Conservation (phyloP, 2,888 invertebrate genomes). For the Drosophila dives region DNA sequence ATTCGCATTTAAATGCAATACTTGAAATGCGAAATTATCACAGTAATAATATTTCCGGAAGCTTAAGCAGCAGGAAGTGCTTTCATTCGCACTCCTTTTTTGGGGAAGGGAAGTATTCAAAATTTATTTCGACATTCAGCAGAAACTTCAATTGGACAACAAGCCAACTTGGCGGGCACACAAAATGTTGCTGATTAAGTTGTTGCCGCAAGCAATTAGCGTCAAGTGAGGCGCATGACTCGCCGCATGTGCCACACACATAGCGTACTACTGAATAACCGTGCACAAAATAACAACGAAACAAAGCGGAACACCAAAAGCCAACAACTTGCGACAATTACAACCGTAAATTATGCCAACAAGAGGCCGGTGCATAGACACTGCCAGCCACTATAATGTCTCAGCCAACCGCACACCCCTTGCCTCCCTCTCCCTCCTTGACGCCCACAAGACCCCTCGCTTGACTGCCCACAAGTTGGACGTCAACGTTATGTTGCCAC, state of each 20-base stretch:
- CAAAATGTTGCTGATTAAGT: constrained; percentile 74
- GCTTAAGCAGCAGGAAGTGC: constrained; percentile 9
- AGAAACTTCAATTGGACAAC: constrained; percentile 29
- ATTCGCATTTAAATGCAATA: not conserved
- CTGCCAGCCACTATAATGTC: constrained; percentile 39
- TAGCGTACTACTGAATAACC: constrained; percentile 35
- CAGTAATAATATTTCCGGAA: not conserved
- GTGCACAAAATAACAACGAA: constrained; percentile 38
- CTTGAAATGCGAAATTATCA: constrained; percentile 1
- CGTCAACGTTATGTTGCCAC: constrained; percentile 32
- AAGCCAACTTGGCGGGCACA: constrained; percentile 42
- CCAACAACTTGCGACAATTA: constrained; percentile 72
- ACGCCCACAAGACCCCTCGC: not conserved
- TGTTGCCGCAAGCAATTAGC: constrained; percentile 74
- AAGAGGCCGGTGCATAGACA: constrained; percentile 46
- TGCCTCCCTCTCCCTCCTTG: not conserved
- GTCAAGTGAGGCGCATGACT: constrained; percentile 69
- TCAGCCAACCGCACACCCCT: not conserved
- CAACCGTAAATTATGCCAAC: constrained; percentile 75
- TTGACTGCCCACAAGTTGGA: constrained; percentile 45
- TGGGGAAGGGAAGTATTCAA: not conserved
- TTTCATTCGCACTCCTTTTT: constrained; percentile 8
- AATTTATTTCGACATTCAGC: constrained; percentile 5
- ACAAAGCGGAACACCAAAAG: constrained; percentile 51
- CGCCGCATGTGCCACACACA: constrained; percentile 57